Conservation (phyloP, 2,797 vertebrate species). For the Xerus rutilus region DNA sequence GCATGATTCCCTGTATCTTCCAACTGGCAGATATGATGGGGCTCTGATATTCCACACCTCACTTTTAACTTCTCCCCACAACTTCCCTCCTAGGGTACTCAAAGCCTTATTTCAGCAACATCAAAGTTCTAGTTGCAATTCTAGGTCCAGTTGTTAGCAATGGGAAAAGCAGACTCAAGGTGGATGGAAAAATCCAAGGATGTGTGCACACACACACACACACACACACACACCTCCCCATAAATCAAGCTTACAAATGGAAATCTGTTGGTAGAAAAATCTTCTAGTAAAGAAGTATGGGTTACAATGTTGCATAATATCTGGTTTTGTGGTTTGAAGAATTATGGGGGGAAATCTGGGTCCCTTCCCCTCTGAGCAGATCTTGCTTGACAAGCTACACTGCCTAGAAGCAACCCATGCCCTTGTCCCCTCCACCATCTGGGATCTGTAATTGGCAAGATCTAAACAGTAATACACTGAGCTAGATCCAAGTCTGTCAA, state of each 20-base stretch:
- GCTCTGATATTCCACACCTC: background rate
- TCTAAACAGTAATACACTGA: background rate
- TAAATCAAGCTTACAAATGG: background rate
- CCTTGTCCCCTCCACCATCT: background rate
- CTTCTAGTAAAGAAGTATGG: background rate
- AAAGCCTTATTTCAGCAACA: background rate
- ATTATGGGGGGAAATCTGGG: background rate
- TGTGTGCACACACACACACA: background rate
- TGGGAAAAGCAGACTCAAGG: slow-evolving; percentile 15
- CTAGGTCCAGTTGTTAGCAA: background rate
- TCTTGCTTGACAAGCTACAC: slow-evolving; percentile 8
- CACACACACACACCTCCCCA: too few species aligned
- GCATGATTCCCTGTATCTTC: background rate
- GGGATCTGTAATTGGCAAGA: slow-evolving; percentile 35
- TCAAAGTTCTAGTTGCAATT: background rate
- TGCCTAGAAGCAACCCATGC: background rate
- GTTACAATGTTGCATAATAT: background rate
- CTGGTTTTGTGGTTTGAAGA: slow-evolving; percentile 21
- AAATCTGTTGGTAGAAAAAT: background rate
- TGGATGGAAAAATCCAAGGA: background rate
- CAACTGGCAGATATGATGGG: accelerated
- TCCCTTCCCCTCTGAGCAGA: background rate
- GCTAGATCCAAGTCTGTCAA: slow-evolving; percentile 43
- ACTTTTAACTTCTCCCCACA: background rate
- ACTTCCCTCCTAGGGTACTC: background rate